phyloP scores from a whole-genome alignment of 2,888 invertebrate species.

The Amiota mariae region DNA sequence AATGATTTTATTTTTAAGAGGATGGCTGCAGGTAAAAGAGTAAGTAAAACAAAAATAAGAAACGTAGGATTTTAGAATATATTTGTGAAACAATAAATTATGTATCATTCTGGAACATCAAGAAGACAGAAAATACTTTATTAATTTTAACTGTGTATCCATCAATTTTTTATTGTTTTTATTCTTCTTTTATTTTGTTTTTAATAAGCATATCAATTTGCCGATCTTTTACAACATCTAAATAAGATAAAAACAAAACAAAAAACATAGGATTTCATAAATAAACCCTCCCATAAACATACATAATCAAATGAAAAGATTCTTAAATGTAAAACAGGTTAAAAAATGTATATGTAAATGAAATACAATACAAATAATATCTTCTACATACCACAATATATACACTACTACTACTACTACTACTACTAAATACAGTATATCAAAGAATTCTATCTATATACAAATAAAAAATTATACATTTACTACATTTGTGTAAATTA shows the following conservation, averaged over 20 bases:
- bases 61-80: no score
- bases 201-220: conserved; percentile 10
- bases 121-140: conserved; percentile 10
- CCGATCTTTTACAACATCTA: background rate
- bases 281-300: conserved; percentile 16
- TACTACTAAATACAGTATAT: no score
- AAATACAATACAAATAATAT: no score
- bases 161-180: background rate
- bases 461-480: background rate
- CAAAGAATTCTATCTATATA: background rate
- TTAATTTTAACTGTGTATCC: background rate
- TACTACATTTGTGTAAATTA: background rate
- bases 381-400: no score
- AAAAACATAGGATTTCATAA: conserved; percentile 33
- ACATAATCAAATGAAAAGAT: conserved; percentile 9
- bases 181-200: no score
- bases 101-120: background rate
- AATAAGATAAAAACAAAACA: background rate
- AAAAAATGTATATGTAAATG: no score
- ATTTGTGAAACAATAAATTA: background rate
- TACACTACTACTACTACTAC: no score
- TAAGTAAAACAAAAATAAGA: background rate
- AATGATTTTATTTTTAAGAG: background rate
- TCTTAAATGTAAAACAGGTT: background rate
- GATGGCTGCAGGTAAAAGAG: background rate